Percentiles rank a stretch among this genome's conserved stretches.
Conservation (phyloP, 2,888 invertebrate species). For the Ephialtes manifestator region DNA sequence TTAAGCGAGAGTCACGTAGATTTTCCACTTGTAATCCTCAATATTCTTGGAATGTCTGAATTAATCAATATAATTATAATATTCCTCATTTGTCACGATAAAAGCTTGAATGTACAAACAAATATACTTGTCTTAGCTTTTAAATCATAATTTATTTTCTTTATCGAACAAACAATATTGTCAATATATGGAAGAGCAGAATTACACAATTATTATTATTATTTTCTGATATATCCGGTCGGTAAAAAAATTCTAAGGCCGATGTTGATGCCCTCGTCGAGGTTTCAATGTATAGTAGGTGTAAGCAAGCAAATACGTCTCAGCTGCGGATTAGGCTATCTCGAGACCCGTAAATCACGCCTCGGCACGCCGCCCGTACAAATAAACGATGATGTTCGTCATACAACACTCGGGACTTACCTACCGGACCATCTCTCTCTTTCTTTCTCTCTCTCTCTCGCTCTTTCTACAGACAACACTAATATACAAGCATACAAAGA, state of each 20-base stretch:
- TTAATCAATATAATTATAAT: conserved; percentile 23
- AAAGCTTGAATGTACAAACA: neutral
- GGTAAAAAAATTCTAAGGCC: neutral
- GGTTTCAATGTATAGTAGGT: neutral
- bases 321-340: conserved; percentile 78
- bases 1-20: conserved; percentile 25
- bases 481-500: neutral
- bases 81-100: neutral
- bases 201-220: neutral
- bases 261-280: conserved; percentile 15
- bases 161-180: neutral
- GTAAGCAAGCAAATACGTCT: conserved; percentile 19
- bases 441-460: neutral
- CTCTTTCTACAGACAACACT: neutral
- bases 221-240: neutral
- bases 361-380: conserved; percentile 73
- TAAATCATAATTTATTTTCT: neutral
- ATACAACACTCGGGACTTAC: neutral
- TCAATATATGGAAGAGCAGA: neutral
- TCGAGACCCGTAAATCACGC: conserved; percentile 79
- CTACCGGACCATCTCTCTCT: neutral
- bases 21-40: conserved; percentile 9
- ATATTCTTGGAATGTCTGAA: conserved; percentile 2
- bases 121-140: neutral
- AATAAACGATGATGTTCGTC: conserved; percentile 73